Evolutionary conservation across 2,797 vertebrate genomes (phyloP).

Genomic region (Apodemus agrarius): DNA sequence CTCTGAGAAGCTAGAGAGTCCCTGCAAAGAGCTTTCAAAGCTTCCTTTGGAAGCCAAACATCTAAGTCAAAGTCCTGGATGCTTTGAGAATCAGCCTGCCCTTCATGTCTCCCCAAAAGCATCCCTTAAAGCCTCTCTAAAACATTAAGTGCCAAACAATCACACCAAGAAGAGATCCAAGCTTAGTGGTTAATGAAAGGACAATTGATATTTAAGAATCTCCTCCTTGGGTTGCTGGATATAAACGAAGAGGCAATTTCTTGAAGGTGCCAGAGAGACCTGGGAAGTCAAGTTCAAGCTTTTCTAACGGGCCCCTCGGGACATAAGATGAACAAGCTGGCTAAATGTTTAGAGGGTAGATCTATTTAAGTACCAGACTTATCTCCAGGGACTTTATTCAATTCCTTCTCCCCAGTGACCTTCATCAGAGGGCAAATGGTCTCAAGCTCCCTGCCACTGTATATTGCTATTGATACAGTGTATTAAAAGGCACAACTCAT

Average conservation of each 20-base stretch:
- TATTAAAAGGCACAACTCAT: neutral
- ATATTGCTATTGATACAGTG: neutral
- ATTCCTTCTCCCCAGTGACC: neutral
- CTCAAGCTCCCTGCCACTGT: neutral
- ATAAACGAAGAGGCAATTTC: slow-evolving; percentile 6
- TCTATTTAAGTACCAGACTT: neutral
- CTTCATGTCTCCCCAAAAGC: neutral
- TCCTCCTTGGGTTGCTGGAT: neutral
- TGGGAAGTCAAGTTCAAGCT: neutral
- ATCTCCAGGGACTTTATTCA: neutral
- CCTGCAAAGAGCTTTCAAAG: neutral
- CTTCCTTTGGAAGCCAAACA: neutral
- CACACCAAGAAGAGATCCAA: neutral
- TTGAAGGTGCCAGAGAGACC: neutral
- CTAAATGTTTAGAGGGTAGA: neutral
- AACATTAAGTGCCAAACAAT: neutral
- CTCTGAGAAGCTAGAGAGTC: neutral
- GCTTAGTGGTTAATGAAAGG: slow-evolving; percentile 8
- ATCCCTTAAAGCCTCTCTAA: neutral
- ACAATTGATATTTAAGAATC: neutral
- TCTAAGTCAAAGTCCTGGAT: neutral
- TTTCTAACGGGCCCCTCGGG: neutral
- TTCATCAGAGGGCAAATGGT: neutral
- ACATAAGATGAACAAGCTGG: neutral
- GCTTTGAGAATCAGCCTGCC: neutral